A percentile compares a stretch with the other conserved stretches of the same genome.
These are phyloP conservation scores for Thymelicus sylvestris DNA, from an alignment of 2,888 invertebrate species.

Conservation along the genomic window DNA sequence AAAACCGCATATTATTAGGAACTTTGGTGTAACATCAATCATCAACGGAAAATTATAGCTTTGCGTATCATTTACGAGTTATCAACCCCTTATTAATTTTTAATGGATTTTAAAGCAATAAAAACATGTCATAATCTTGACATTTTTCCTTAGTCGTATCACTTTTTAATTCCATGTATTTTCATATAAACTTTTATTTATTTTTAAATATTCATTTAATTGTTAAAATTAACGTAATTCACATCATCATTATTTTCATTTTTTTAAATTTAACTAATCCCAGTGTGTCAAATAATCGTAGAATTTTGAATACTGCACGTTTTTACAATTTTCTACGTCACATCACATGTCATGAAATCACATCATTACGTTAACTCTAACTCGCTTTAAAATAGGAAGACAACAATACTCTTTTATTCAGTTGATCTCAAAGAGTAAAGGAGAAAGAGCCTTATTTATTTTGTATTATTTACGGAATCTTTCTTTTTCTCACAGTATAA, in stretches of 20 bases:
- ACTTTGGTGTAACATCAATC: conserved; percentile 14
- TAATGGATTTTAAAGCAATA: not conserved
- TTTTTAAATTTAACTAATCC: conserved; percentile 13
- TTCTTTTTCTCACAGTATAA: not conserved
- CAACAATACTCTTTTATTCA: conserved; percentile 29
- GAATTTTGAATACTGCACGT: conserved; percentile 31
- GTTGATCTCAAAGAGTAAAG: conserved; percentile 30
- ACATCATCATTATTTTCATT: not conserved
- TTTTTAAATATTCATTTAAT: not conserved
- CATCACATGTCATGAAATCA: too few relatives aligned
- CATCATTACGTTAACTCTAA: conserved; percentile 11
- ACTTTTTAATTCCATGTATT: not conserved
- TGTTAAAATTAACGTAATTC: conserved; percentile 5
- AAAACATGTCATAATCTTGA: not conserved
- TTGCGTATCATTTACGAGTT: conserved; percentile 19
- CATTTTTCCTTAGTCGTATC: not conserved
- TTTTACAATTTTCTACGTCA: conserved; percentile 32
- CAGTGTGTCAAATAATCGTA: conserved; percentile 35
- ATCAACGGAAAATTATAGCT: conserved; percentile 3
- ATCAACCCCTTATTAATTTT: conserved; percentile 18
- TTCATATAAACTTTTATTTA: not conserved
- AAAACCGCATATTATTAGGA: conserved; percentile 38
- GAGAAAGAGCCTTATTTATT: conserved; percentile 1
- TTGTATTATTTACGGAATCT: not conserved
- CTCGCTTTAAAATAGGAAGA: conserved; percentile 3